These are phyloP conservation scores for Ecliptopera silaceata DNA, from an alignment of 2,888 invertebrate genomes.

Conservation along the genomic window DNA sequence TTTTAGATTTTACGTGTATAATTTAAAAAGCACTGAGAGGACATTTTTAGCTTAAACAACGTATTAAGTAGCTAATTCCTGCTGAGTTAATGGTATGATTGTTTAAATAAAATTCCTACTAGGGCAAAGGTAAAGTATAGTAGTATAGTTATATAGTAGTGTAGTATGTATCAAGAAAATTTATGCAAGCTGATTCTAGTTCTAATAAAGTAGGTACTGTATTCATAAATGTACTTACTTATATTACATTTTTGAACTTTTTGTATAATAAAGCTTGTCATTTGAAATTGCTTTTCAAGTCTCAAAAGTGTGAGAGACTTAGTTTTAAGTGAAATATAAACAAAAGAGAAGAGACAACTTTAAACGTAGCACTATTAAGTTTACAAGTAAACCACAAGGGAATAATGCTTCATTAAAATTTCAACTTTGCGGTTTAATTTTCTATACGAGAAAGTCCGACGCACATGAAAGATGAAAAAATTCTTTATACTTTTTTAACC, in stretches of 20 bases:
- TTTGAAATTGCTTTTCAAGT: neutral
- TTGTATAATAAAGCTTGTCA: neutral
- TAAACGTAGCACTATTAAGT: slow-evolving; percentile 60
- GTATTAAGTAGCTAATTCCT: too few relatives aligned
- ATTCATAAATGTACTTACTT: too few relatives aligned
- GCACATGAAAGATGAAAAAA: slow-evolving; percentile 7
- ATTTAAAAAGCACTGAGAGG: too few relatives aligned
- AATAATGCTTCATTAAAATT: slow-evolving; percentile 66
- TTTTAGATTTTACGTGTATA: too few relatives aligned
- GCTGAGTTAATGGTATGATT: too few relatives aligned
- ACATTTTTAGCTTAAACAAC: too few relatives aligned
- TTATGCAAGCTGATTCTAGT: too few relatives aligned
- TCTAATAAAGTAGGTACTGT: neutral
- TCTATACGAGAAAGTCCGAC: slow-evolving; percentile 45
- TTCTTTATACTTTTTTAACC: too few relatives aligned
- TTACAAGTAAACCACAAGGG: slow-evolving; percentile 46
- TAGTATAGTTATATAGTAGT: too few relatives aligned
- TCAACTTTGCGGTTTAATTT: slow-evolving; percentile 58
- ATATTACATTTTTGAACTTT: neutral
- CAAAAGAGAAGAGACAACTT: slow-evolving; percentile 43
- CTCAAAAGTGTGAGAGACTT: neutral
- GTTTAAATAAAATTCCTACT: too few relatives aligned
- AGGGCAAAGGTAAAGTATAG: too few relatives aligned
- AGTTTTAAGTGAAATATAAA: slow-evolving; percentile 30
- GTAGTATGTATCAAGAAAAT: too few relatives aligned